Percentiles rank a stretch among this genome's conserved stretches.
Evolutionary conservation across 2,888 invertebrate genomes (phyloP).

Genomic region (Diadegma fenestrale): DNA sequence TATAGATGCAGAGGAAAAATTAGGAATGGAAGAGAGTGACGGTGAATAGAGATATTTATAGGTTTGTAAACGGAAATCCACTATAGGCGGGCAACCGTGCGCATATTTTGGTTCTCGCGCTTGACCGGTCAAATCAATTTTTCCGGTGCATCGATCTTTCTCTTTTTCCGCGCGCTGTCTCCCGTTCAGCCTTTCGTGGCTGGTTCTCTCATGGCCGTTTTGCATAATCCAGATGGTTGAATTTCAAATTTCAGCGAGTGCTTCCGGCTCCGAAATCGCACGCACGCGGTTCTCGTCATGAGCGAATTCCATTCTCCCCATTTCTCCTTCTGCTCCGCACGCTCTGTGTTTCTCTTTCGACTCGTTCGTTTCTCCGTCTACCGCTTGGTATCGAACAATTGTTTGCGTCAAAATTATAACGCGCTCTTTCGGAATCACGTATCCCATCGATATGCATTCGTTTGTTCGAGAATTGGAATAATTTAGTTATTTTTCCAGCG

Average conservation of each 20-base stretch:
- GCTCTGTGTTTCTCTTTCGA: background rate
- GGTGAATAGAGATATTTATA: constrained; percentile 40
- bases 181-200: constrained; percentile 48
- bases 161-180: constrained; percentile 47
- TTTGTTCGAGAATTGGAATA: constrained; percentile 54
- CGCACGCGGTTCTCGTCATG: constrained; percentile 48
- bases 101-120: constrained; percentile 75
- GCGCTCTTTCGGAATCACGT: constrained; percentile 66
- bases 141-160: constrained; percentile 70
- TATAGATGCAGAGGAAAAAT: background rate
- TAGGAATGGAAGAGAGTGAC: constrained; percentile 7
- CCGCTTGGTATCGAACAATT: constrained; percentile 62
- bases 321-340: background rate
- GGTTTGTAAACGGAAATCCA: constrained; percentile 64
- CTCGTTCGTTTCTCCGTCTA: constrained; percentile 15
- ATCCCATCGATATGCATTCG: constrained; percentile 57
- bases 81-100: constrained; percentile 56
- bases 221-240: constrained; percentile 81
- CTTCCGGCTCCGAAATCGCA: constrained; percentile 58
- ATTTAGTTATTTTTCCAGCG: constrained; percentile 17
- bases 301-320: constrained; percentile 48
- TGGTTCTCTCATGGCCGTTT: constrained; percentile 68
- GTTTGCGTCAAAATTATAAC: constrained; percentile 77
- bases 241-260: constrained; percentile 78
- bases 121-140: constrained; percentile 80